Conservation (phyloP, 2,888 invertebrate species). For the Drosophila greeni region DNA sequence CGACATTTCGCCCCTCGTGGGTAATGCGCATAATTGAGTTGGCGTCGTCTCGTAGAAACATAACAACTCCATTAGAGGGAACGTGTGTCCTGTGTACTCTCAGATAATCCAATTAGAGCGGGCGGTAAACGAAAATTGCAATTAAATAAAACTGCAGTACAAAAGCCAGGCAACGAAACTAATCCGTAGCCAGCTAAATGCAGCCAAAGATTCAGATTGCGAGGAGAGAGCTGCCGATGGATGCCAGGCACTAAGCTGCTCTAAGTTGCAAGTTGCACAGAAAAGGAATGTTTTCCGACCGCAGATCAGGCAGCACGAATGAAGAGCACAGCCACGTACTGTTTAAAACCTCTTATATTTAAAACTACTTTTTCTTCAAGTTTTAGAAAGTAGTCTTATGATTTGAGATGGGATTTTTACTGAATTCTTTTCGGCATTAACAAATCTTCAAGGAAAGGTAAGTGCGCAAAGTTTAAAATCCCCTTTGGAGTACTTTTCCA, state of each 20-base stretch:
- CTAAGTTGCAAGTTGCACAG: slow-evolving; percentile 1
- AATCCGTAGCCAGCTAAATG: slow-evolving; percentile 11
- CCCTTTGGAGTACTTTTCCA: too few species aligned
- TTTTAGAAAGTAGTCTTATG: not conserved
- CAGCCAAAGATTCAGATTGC: slow-evolving; percentile 10
- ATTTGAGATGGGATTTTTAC: not conserved
- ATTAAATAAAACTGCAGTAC: slow-evolving; percentile 43
- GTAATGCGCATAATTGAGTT: slow-evolving; percentile 58
- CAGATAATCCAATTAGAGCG: slow-evolving; percentile 51
- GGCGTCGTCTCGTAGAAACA: slow-evolving; percentile 47
- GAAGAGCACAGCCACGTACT: too few species aligned
- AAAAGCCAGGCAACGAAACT: slow-evolving; percentile 18
- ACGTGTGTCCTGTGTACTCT: slow-evolving; percentile 18
- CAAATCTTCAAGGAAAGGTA: too few species aligned
- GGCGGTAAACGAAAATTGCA: slow-evolving; percentile 48
- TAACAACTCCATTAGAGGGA: slow-evolving; percentile 59
- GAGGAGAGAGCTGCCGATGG: slow-evolving; percentile 1
- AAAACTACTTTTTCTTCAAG: not conserved
- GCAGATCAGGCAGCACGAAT: slow-evolving; percentile 1
- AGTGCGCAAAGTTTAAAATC: not conserved
- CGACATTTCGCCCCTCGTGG: slow-evolving; percentile 8
- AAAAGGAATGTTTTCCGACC: not conserved
- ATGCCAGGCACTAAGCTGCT: slow-evolving; percentile 14
- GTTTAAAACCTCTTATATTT: not conserved
- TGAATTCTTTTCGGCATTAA: too few species aligned